These are phyloP conservation scores for Platichthys flesus DNA, from an alignment of 2,113 vertebrate genomes.

Conservation along the genomic window DNA sequence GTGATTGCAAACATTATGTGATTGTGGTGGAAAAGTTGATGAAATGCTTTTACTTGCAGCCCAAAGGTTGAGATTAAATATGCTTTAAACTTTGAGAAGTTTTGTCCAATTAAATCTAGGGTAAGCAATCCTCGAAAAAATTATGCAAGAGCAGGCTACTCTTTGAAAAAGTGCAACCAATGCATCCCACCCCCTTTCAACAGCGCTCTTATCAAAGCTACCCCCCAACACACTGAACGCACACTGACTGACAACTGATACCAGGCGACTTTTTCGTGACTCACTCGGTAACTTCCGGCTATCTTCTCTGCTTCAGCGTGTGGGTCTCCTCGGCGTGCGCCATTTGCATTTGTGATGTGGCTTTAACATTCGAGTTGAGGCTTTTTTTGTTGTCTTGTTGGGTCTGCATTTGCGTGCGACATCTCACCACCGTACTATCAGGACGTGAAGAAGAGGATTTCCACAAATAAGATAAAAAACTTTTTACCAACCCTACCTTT, in stretches of 20 bases:
- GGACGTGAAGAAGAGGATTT: too few species aligned
- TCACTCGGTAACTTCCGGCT: too few species aligned
- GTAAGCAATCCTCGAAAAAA: background rate
- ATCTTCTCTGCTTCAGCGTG: background rate
- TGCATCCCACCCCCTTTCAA: background rate
- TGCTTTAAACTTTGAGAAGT: background rate
- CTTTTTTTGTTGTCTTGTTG: background rate
- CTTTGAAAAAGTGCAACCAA: background rate
- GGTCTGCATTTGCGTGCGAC: background rate
- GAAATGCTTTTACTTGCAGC: background rate
- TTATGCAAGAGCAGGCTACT: background rate
- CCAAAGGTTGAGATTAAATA: background rate
- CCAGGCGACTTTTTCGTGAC: too few species aligned
- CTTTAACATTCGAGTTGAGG: background rate
- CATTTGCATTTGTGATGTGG: background rate
- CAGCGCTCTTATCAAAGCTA: too few species aligned
- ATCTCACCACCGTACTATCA: too few species aligned
- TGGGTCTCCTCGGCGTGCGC: too few species aligned
- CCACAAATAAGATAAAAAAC: too few species aligned
- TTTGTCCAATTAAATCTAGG: background rate
- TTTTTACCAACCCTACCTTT: background rate
- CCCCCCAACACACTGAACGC: background rate
- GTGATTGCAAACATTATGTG: conserved; percentile 23
- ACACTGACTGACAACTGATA: background rate
- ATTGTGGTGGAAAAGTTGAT: background rate